Evolutionary conservation across 2,888 invertebrate species (phyloP), one percentile per base, ranked within the genome.

Genomic region (Clivina fossor): DNA sequence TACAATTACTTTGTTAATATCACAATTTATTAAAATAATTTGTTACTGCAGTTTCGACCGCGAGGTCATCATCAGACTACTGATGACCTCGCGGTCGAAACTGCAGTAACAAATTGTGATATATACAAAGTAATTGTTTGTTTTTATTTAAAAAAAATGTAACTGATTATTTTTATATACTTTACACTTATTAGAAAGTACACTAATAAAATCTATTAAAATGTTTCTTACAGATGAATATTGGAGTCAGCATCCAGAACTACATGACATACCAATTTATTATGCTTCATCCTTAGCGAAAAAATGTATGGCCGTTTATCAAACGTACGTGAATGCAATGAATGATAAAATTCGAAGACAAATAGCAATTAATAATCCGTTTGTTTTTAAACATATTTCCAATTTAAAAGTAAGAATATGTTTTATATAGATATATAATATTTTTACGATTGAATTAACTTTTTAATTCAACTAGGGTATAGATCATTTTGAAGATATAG

Each of bases 281-380:
- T 99, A 99, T 78, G 99, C 99, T 7, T 98, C 97, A 0, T 96
- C 98, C 0, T 78, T 99, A 60, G 99, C 99, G 40, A 99, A 99
- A 77, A 99, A 99, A 73, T 99, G 99, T 71, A 99, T 99, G 98
- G 92, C 96, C 54, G 99, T 99, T 1, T 99, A 99, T 78, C 99
- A 99, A 77, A 99, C 99, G 0, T 99, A 97, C 73, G 89, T 99
- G 2, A 97, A 97, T 75, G 97, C 98, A 0, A 99, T 99, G 99
- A 99, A 99, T 74, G 96, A 98, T 67, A 87, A 88, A 69, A 99
- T 99, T 63, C 84, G 91, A 9, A 76, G 95, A 1, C 98, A 98
- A 77, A 98, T 99, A 68, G 93, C 96, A 1, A 88, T 97, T 60
- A 96, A 93, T 72, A 99, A 99, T 78, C 99, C 99, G 0, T 99